A percentile compares a stretch with the other conserved stretches of the same genome.
These are phyloP conservation scores for Hylaeus anthracinus DNA, from an alignment of 1,140 invertebrate genomes.

Conservation along the genomic window DNA sequence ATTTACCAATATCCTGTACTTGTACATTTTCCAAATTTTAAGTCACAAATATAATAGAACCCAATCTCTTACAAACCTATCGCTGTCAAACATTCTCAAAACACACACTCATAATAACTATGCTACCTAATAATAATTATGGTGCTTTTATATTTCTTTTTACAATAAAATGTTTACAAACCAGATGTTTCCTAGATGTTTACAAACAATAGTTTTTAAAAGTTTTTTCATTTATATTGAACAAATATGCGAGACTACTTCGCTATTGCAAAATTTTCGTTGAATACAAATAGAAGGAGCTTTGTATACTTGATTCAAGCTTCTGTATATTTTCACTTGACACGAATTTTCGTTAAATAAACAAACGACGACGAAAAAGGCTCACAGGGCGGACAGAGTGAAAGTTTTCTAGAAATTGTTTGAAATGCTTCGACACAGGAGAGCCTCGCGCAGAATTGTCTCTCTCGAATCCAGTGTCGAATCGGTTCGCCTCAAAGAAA, in stretches of 20 bases:
- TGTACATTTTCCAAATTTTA: too few relatives aligned
- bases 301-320: neutral
- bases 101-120: too few relatives aligned
- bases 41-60: too few relatives aligned
- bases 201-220: neutral
- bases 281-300: neutral
- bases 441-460: neutral
- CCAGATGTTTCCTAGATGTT: neutral
- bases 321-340: neutral
- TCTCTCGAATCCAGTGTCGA: neutral
- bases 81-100: too few relatives aligned
- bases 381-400: neutral
- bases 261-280: neutral
- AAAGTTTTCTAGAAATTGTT: conserved; percentile 7
- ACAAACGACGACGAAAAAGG: neutral
- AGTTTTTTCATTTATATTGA: neutral
- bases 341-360: neutral
- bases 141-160: too few relatives aligned
- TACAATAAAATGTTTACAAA: too few relatives aligned
- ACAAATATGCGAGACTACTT: neutral
- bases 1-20: too few relatives aligned
- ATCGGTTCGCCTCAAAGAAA: neutral
- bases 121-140: too few relatives aligned
- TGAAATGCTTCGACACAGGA: neutral
- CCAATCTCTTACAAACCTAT: too few relatives aligned